phyloP scores from a whole-genome alignment of 2,888 invertebrate species.

The Sceliomorpha sp. region DNA sequence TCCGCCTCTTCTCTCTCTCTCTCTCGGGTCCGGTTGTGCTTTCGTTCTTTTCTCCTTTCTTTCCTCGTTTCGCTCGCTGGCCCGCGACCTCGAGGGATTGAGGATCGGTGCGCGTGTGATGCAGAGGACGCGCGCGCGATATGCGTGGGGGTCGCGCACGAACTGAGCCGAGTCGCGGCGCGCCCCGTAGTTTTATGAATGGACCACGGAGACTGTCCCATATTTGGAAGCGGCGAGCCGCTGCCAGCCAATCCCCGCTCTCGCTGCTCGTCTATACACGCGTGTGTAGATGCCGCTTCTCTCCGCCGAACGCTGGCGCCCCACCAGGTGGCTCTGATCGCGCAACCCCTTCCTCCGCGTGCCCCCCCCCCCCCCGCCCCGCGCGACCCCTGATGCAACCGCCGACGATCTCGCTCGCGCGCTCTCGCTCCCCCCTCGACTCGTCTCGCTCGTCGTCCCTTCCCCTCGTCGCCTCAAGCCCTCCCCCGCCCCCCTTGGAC shows the following conservation, averaged over 20 bases:
- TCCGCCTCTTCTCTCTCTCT: slow-evolving; percentile 2
- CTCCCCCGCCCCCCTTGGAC: slow-evolving; percentile 63
- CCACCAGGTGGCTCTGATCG: slow-evolving; percentile 34
- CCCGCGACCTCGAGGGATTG: slow-evolving; percentile 23
- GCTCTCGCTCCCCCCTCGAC: slow-evolving; percentile 26
- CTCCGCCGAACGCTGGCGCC: too few species aligned
- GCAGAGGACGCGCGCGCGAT: slow-evolving; percentile 74
- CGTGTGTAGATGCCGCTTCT: slow-evolving; percentile 47
- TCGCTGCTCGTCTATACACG: slow-evolving; percentile 59
- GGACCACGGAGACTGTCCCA: slow-evolving; percentile 88
- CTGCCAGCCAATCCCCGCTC: slow-evolving; percentile 82
- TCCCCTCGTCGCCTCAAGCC: slow-evolving; percentile 67
- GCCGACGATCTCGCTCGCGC: slow-evolving; percentile 43
- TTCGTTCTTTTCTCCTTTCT: slow-evolving; percentile 1
- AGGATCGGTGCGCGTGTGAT: slow-evolving; percentile 53
- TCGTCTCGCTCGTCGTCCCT: slow-evolving; percentile 26
- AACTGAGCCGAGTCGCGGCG: slow-evolving; percentile 84
- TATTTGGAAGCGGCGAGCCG: slow-evolving; percentile 88
- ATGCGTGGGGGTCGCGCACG: slow-evolving; percentile 81
- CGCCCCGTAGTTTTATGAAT: slow-evolving; percentile 91
- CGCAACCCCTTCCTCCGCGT: slow-evolving; percentile 34
- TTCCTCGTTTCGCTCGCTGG: slow-evolving; percentile 3
- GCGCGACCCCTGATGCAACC: slow-evolving; percentile 1
- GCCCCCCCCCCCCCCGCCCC: slow-evolving; percentile 24
- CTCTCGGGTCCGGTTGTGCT: not conserved